Evolutionary conservation across 2,113 vertebrate genomes (phyloP).

Genomic region (Triplophysa dalaica): DNA sequence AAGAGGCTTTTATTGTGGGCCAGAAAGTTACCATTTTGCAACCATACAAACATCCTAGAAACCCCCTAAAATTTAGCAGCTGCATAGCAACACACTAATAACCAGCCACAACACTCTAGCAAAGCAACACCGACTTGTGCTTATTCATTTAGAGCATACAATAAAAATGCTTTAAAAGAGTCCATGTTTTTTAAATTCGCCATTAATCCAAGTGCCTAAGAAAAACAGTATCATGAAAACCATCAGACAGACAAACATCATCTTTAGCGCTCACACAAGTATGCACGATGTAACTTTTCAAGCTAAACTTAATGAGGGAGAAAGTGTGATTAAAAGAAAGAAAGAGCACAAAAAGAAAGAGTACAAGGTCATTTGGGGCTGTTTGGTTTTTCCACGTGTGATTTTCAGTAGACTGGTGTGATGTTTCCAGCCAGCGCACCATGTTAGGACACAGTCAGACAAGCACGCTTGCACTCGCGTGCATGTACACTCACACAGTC

Average conservation of each 20-base stretch:
- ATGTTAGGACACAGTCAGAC: constrained; percentile 18
- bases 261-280: not conserved
- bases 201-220: not conserved
- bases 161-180: not conserved
- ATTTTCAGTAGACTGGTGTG: constrained; percentile 53
- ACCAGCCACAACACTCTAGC: not conserved
- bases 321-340: not conserved
- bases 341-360: not conserved
- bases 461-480: not conserved
- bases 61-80: not conserved
- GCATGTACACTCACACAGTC: not conserved
- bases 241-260: not conserved
- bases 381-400: constrained; percentile 54
- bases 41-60: no score
- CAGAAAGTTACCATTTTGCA: no score
- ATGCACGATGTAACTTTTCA: not conserved
- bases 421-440: constrained; percentile 49
- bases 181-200: no score
- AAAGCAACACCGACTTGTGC: not conserved
- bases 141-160: not conserved
- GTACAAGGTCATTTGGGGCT: constrained; percentile 45
- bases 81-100: not conserved
- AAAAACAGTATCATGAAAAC: not conserved
- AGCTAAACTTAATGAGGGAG: not conserved
- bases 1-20: no score